These are phyloP conservation scores for Orientallactaga sibirica DNA, from an alignment of 2,797 vertebrate genomes.

Conservation along the genomic window DNA sequence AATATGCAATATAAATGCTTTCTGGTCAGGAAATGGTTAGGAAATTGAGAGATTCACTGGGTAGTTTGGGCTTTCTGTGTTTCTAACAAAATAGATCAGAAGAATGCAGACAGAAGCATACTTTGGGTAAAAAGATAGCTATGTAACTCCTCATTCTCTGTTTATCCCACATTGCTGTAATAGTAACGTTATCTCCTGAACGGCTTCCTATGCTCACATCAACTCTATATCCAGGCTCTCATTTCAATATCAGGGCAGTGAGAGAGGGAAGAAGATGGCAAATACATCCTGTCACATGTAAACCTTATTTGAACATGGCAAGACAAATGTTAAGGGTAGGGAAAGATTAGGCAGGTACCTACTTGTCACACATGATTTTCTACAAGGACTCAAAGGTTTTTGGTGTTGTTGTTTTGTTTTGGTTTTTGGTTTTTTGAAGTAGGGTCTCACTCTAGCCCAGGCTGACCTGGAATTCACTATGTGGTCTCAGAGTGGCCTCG, in stretches of 20 bases:
- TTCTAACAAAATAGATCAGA: neutral
- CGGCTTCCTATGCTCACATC: neutral
- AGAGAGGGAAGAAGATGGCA: neutral
- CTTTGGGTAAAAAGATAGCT: neutral
- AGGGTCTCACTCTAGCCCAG: no score
- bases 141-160: neutral
- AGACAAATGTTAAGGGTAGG: neutral
- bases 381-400: neutral
- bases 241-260: slow-evolving; percentile 7
- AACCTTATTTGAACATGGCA: neutral
- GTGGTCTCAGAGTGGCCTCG: no score
- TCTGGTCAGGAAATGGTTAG: neutral
- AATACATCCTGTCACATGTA: slow-evolving; percentile 5
- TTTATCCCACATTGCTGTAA: neutral
- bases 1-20: neutral
- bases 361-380: slow-evolving; percentile 13
- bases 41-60: neutral
- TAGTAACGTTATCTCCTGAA: neutral
- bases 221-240: neutral
- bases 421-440: no score
- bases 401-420: no score
- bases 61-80: neutral
- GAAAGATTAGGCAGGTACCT: neutral
- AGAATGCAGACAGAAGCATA: neutral
- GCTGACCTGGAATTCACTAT: no score